Base-by-base conservation (phyloP, 2,113 vertebrate genomes). In the Centropus bengalensis region DNA sequence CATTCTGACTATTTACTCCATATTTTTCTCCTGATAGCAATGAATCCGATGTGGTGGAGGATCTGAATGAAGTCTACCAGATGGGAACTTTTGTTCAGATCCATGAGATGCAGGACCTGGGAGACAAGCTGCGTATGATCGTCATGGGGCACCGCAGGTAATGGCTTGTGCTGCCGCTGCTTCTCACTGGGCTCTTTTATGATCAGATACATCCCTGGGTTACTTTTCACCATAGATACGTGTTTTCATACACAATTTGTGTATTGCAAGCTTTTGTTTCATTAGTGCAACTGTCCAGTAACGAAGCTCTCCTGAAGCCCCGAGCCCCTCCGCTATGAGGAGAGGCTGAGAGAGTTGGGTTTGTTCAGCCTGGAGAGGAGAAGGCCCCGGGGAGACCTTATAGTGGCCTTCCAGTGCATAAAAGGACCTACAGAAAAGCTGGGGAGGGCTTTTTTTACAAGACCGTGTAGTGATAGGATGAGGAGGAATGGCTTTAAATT, bases 81-180 rank as follows among this genome's bases (percentile, higher is more conserved):
- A 99, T 98, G 4, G 99, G 99, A 49, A 99, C 99, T 2, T 99
- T 99, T 36, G 99, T 99, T 20, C 99, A 99, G 97, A 99, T 99
- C 78, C 99, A 99, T 14, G 99, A 99, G 93, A 99, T 99, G 99
- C 99, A 99, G 97, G 99, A 99, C 97, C 98, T 99, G 4, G 99
- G 99, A 6, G 99, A 99, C 97, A 99, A 99, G 94, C 91, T 99
- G 78, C 98, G 99, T 9, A 99, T 99, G 99, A 99, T 99, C 3
- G 99, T 99, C 84, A 99, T 99, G 98, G 99, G 99, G 17, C 99
- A 99, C 81, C 98, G 99, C n/a, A 98, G 99, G 99, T 99, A 93
- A 9, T 21, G 38, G 2, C 10, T 20, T 26, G 27, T 21, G 1
- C 59, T 40, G 17, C 15, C 5, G 6, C 10, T 47, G 60, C 30